phyloP scores from a whole-genome alignment of 2,888 invertebrate species.

The Axea sp. region DNA sequence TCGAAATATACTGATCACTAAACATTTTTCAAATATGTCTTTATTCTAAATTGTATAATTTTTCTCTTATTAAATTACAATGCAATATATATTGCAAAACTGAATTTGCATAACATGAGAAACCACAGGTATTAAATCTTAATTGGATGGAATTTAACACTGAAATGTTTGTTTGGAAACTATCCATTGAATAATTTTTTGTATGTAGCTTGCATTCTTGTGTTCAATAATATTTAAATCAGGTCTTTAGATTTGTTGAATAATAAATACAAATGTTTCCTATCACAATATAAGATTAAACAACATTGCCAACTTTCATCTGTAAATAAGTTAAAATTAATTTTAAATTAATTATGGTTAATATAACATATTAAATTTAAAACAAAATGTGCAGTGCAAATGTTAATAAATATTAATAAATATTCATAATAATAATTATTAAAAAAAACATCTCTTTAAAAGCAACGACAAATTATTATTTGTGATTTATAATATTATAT shows the following conservation, averaged over 20 bases:
- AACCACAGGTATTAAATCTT: neutral
- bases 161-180: conserved; percentile 4
- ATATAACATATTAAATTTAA: no score
- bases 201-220: conserved; percentile 32
- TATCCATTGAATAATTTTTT: conserved; percentile 14
- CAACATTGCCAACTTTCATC: no score
- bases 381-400: no score
- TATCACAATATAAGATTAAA: no score
- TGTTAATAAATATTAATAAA: no score
- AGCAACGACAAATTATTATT: no score
- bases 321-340: no score
- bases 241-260: conserved; percentile 5
- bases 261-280: no score
- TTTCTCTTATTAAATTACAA: conserved; percentile 7
- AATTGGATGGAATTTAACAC: neutral
- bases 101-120: conserved; percentile 9
- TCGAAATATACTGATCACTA: neutral
- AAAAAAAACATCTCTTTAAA: no score
- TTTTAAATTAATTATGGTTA: no score
- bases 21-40: conserved; percentile 3
- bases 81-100: conserved; percentile 11
- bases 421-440: no score
- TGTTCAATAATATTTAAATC: conserved; percentile 46
- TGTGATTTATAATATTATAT: no score
- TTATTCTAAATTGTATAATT: conserved; percentile 5